Evolutionary conservation across 1,140 invertebrate species (phyloP).

Genomic region (Neodiprion lecontei): DNA sequence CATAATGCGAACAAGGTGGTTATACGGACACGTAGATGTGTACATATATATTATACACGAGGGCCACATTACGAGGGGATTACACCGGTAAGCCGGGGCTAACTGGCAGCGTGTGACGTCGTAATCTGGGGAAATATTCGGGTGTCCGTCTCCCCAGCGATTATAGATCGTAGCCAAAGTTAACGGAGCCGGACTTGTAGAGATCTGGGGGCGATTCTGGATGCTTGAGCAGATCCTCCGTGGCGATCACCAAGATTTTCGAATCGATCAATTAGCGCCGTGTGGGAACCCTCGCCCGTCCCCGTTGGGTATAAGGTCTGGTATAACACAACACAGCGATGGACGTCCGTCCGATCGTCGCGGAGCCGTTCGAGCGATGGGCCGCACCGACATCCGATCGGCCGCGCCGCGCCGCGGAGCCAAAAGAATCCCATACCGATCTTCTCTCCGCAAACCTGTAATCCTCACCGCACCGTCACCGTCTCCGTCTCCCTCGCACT

Average conservation of each 20-base stretch:
- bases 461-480: conserved; percentile 40
- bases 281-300: conserved; percentile 58
- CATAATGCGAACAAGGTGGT: neutral
- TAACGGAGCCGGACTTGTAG: conserved; percentile 28
- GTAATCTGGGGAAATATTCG: conserved; percentile 61
- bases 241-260: conserved; percentile 60
- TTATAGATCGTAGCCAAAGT: conserved; percentile 16
- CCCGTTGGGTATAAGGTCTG: conserved; percentile 24
- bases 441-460: conserved; percentile 58
- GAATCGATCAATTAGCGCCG: conserved; percentile 63
- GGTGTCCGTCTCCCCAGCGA: conserved; percentile 30
- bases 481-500: conserved; percentile 29
- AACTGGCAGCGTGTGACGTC: conserved; percentile 57
- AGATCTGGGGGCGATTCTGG: conserved; percentile 27
- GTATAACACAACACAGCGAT: neutral
- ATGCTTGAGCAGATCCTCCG: conserved; percentile 42
- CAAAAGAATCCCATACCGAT: conserved; percentile 52
- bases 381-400: conserved; percentile 38
- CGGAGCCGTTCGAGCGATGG: neutral
- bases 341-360: conserved; percentile 43
- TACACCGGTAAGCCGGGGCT: conserved; percentile 56
- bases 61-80: conserved; percentile 54
- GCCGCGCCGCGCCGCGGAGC: conserved; percentile 26
- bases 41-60: too few species aligned
- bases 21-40: neutral